A percentile compares a stretch with the other conserved stretches of the same genome.
These are phyloP conservation scores for Diogma glabrata DNA, from an alignment of 2,888 invertebrate species.

Conservation along the genomic window DNA sequence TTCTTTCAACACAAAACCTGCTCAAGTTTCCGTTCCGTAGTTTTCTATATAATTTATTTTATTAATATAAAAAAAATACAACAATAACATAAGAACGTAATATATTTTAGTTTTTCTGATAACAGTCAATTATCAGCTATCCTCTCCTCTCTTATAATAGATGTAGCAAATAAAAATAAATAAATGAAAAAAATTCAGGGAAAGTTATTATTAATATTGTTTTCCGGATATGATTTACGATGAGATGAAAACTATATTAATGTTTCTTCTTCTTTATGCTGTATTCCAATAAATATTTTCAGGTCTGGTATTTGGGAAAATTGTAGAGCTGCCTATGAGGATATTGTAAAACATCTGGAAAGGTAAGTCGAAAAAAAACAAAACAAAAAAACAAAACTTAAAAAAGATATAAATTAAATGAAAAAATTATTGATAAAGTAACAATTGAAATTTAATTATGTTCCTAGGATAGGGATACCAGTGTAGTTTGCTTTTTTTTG, in stretches of 20 bases:
- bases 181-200: not conserved
- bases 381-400: too few species aligned
- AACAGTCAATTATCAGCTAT: slow-evolving; percentile 9
- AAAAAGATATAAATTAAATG: too few species aligned
- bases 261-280: not conserved
- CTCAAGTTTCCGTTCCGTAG: too few species aligned
- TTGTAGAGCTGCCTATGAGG: slow-evolving; percentile 88
- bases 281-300: too few species aligned
- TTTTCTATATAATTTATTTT: too few species aligned
- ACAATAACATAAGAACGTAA: slow-evolving; percentile 5
- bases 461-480: not conserved
- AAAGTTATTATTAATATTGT: slow-evolving; percentile 5
- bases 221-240: slow-evolving; percentile 7
- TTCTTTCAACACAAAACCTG: too few species aligned
- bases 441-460: slow-evolving; percentile 8
- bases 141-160: not conserved
- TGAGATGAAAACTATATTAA: slow-evolving; percentile 9
- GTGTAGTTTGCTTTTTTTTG: not conserved
- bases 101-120: slow-evolving; percentile 9
- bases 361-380: slow-evolving; percentile 74
- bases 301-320: slow-evolving; percentile 90
- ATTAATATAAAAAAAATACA: slow-evolving; percentile 6
- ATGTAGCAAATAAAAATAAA: not conserved
- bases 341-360: slow-evolving; percentile 90
- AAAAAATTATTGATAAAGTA: too few species aligned